Conservation (phyloP, 1,140 invertebrate species). For the Diorhabda elongata region DNA sequence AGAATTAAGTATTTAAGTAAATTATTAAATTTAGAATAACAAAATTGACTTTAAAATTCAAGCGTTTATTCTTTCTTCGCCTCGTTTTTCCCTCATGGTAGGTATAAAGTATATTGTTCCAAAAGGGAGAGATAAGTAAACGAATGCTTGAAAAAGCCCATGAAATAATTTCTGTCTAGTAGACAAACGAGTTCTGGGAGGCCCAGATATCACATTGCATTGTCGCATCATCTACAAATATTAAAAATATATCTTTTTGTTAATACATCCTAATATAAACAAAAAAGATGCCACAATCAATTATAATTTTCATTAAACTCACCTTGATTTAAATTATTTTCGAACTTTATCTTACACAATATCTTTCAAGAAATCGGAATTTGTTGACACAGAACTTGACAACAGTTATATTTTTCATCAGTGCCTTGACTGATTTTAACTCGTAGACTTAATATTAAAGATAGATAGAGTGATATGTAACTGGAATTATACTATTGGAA, state of each 20-base stretch:
- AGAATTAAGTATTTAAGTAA: too few relatives aligned
- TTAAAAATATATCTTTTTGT: constrained; percentile 29
- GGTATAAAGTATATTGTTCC: constrained; percentile 10
- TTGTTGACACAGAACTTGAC: too few relatives aligned
- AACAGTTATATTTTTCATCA: too few relatives aligned
- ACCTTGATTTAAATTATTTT: too few relatives aligned
- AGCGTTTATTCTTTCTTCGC: background rate
- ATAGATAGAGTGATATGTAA: too few relatives aligned
- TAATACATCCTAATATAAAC: constrained; percentile 9
- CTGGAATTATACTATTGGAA: too few relatives aligned
- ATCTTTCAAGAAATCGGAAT: too few relatives aligned
- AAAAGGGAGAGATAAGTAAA: constrained; percentile 10
- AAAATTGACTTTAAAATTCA: background rate
- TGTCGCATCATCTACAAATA: constrained; percentile 1
- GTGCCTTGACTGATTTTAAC: too few relatives aligned
- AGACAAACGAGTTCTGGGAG: constrained; percentile 1
- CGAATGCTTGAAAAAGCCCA: constrained; percentile 8
- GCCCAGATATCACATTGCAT: constrained; percentile 5
- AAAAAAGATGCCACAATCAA: too few relatives aligned
- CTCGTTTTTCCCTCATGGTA: constrained; percentile 5
- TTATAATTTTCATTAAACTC: too few relatives aligned
- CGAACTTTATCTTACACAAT: too few relatives aligned
- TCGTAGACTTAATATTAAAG: too few relatives aligned
- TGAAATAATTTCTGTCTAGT: background rate
- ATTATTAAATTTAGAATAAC: background rate